These are phyloP conservation scores for Micropterix aruncella DNA, from an alignment of 2,888 invertebrate genomes.

Conservation along the genomic window DNA sequence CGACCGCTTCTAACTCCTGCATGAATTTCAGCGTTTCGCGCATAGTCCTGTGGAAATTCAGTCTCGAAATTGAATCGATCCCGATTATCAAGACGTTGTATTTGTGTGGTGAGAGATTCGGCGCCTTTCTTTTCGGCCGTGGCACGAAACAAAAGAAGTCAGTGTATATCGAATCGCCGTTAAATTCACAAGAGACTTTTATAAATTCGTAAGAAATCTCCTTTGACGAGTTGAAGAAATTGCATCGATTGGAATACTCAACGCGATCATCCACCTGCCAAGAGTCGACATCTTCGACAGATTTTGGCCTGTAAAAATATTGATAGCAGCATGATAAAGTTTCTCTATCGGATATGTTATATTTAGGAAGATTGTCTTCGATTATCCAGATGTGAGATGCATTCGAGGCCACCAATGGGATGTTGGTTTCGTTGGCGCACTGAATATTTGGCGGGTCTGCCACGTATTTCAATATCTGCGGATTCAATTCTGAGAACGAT, in stretches of 20 bases:
- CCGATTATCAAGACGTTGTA: conserved; percentile 70
- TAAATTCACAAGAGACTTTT: conserved; percentile 44
- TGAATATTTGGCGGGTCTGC: conserved; percentile 28
- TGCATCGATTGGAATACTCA: conserved; percentile 31
- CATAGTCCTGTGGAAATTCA: conserved; percentile 78
- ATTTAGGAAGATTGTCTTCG: conserved; percentile 26
- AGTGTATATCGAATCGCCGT: conserved; percentile 38
- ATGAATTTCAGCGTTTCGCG: conserved; percentile 52
- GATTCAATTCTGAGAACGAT: conserved; percentile 44
- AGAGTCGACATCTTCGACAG: conserved; percentile 30
- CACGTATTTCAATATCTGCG: conserved; percentile 37
- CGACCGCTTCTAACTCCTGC: conserved; percentile 49
- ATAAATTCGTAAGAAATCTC: conserved; percentile 49
- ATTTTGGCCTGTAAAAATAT: conserved; percentile 38
- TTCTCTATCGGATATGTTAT: conserved; percentile 29
- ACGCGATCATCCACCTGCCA: conserved; percentile 31
- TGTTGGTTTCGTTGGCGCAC: conserved; percentile 34
- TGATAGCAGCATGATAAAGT: conserved; percentile 47
- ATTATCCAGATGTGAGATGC: conserved; percentile 42
- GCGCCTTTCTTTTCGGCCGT: conserved; percentile 14
- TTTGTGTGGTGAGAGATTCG: conserved; percentile 12
- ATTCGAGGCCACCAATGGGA: conserved; percentile 41
- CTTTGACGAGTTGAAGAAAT: conserved; percentile 28
- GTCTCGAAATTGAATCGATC: conserved; percentile 71
- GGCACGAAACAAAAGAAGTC: conserved; percentile 56